Evolutionary conservation across 2,888 invertebrate species (phyloP).

Genomic region (Eupelmus urozonus): DNA sequence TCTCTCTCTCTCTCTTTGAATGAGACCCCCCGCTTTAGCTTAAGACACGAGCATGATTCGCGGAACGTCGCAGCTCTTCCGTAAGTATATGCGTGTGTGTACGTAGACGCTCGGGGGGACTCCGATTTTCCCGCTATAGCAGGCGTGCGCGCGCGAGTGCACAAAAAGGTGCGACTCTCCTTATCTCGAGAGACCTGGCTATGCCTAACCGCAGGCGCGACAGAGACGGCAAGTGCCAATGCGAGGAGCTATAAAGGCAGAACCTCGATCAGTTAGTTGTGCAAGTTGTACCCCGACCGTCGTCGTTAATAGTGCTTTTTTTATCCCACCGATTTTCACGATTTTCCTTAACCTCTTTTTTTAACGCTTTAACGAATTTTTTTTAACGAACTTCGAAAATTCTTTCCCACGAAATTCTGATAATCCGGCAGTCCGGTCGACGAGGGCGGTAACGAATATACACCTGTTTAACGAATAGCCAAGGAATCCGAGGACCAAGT

Average conservation of each 20-base stretch:
- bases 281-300: slow-evolving; percentile 37
- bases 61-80: too few relatives aligned
- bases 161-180: not conserved
- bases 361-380: not conserved
- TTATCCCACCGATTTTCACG: not conserved
- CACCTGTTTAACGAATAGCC: not conserved
- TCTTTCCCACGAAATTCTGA: slow-evolving; percentile 5
- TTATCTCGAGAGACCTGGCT: too few relatives aligned
- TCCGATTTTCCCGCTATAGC: slow-evolving; percentile 26
- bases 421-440: too few relatives aligned
- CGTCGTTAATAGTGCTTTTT: not conserved
- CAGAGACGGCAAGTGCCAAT: slow-evolving; percentile 8
- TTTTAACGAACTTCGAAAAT: slow-evolving; percentile 14
- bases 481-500: too few relatives aligned
- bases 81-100: too few relatives aligned
- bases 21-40: too few relatives aligned
- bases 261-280: not conserved
- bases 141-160: too few relatives aligned
- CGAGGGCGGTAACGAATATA: not conserved
- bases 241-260: slow-evolving; percentile 41
- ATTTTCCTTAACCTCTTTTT: not conserved
- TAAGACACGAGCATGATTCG: too few relatives aligned
- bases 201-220: not conserved
- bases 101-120: slow-evolving; percentile 13
- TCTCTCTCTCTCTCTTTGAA: too few relatives aligned